phyloP scores from a whole-genome alignment of 2,888 invertebrate genomes.

The Amphipyra tragopoginis region DNA sequence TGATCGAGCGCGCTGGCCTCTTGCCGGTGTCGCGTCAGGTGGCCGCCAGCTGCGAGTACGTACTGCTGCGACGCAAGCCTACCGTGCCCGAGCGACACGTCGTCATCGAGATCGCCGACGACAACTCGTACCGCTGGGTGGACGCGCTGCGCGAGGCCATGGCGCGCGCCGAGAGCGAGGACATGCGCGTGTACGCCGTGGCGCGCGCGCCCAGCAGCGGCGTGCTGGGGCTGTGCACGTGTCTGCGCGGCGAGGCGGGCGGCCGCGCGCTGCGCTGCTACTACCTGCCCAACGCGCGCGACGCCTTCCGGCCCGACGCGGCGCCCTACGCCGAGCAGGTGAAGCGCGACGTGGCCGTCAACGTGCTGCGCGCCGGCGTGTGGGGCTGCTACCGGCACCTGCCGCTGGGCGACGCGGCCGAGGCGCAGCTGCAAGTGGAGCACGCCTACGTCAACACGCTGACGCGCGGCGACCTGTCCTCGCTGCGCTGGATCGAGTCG shows the following conservation, averaged over 20 bases:
- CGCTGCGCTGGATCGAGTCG: slow-evolving; percentile 98
- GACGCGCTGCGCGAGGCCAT: slow-evolving; percentile 94
- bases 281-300: slow-evolving; percentile 92
- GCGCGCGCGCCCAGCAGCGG: slow-evolving; percentile 93
- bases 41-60: slow-evolving; percentile 91
- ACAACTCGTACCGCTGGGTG: slow-evolving; percentile 93
- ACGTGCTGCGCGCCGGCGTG: slow-evolving; percentile 94
- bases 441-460: slow-evolving; percentile 98
- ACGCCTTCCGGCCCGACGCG: slow-evolving; percentile 90
- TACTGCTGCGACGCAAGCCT: slow-evolving; percentile 91
- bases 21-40: slow-evolving; percentile 86
- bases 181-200: slow-evolving; percentile 91
- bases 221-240: slow-evolving; percentile 96
- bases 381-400: slow-evolving; percentile 98
- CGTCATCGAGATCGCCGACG: slow-evolving; percentile 92
- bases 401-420: slow-evolving; percentile 86
- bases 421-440: slow-evolving; percentile 91
- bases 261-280: slow-evolving; percentile 93
- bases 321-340: slow-evolving; percentile 91
- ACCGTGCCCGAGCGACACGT: slow-evolving; percentile 75
- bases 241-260: slow-evolving; percentile 96
- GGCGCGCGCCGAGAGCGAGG: slow-evolving; percentile 90
- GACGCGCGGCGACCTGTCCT: slow-evolving; percentile 97
- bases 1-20: slow-evolving; percentile 73
- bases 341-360: slow-evolving; percentile 94